These are phyloP conservation scores for Mesorhabditis spiculigera DNA, from an alignment of 2,888 invertebrate genomes.

Conservation along the genomic window DNA sequence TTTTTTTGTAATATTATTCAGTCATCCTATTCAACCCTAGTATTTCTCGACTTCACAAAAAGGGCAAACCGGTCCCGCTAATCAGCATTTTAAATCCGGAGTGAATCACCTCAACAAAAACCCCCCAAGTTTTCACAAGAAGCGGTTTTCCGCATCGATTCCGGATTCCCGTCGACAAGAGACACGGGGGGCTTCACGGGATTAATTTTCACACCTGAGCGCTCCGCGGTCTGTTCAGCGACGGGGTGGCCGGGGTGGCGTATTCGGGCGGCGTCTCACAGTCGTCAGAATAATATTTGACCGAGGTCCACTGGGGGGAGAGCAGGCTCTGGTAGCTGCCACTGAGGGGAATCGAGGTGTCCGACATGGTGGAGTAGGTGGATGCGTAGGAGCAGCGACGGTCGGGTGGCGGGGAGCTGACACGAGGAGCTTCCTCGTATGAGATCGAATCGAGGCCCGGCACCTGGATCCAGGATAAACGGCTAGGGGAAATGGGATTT, in stretches of 20 bases:
- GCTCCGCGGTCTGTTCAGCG: conserved; percentile 39
- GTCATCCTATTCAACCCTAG: too few relatives aligned
- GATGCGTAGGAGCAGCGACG: conserved; percentile 44
- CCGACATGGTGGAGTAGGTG: conserved; percentile 43
- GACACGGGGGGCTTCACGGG: background rate
- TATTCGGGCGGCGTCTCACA: conserved; percentile 35
- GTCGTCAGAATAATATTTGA: conserved; percentile 36
- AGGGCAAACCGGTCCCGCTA: too few relatives aligned
- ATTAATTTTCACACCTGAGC: conserved; percentile 35
- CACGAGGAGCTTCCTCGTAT: conserved; percentile 12
- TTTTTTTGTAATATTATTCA: too few relatives aligned
- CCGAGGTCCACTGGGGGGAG: conserved; percentile 46
- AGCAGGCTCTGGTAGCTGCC: conserved; percentile 49
- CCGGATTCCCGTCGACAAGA: background rate
- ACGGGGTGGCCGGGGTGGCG: conserved; percentile 21
- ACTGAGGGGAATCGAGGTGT: conserved; percentile 42
- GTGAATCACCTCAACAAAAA: too few relatives aligned
- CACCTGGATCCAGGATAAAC: too few relatives aligned
- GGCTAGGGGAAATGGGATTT: too few relatives aligned
- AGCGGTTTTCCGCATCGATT: background rate
- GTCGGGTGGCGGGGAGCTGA: conserved; percentile 49
- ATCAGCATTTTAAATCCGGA: too few relatives aligned
- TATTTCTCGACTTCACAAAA: too few relatives aligned
- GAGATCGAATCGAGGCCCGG: conserved; percentile 1
- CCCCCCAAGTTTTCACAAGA: background rate